Conservation (phyloP, 2,888 invertebrate species). For the Vanessa cardui region DNA sequence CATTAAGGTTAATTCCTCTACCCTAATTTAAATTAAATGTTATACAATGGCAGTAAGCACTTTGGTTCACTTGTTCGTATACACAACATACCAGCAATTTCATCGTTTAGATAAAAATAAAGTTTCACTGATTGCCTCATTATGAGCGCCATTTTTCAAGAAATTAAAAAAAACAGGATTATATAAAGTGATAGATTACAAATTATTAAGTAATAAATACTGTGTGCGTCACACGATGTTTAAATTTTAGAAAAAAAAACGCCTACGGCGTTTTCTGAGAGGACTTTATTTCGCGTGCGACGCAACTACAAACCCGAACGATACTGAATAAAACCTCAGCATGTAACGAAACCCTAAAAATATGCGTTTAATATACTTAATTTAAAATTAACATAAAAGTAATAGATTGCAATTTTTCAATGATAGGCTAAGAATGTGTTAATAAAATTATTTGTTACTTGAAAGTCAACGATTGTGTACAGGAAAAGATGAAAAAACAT, state of each 20-base stretch:
- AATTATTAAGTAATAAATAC: background rate
- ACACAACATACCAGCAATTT: conserved; percentile 61
- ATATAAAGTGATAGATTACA: background rate
- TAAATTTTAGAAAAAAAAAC: background rate
- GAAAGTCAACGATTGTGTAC: too few relatives aligned
- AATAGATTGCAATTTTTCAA: too few relatives aligned
- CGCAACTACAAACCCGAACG: background rate
- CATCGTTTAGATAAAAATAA: conserved; percentile 70
- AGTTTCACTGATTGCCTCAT: conserved; percentile 59
- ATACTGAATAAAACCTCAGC: background rate
- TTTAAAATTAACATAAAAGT: too few relatives aligned
- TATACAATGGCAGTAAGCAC: too few relatives aligned
- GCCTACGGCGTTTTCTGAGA: background rate
- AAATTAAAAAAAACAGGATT: background rate
- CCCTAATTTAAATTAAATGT: too few relatives aligned
- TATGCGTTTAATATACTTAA: too few relatives aligned
- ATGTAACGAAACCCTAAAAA: too few relatives aligned
- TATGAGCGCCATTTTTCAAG: conserved; percentile 61
- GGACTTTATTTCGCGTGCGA: background rate
- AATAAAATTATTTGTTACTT: too few relatives aligned
- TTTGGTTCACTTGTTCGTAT: background rate
- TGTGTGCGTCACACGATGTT: background rate
- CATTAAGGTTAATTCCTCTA: too few relatives aligned
- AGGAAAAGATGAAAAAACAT: too few relatives aligned
- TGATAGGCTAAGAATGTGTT: too few relatives aligned